These are phyloP conservation scores for Masticophis lateralis DNA, from an alignment of 2,797 vertebrate species.

Conservation along the genomic window DNA sequence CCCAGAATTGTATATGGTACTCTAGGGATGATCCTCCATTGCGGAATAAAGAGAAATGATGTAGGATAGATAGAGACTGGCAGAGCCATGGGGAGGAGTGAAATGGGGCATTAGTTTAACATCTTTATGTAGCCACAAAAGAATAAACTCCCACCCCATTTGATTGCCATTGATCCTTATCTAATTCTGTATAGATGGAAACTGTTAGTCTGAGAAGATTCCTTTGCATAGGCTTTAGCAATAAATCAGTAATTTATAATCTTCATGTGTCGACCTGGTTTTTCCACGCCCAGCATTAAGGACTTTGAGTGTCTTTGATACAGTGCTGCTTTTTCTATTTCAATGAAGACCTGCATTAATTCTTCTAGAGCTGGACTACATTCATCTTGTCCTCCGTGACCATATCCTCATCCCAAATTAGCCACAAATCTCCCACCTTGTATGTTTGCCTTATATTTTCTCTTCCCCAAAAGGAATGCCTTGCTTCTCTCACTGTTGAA, in stretches of 20 bases:
- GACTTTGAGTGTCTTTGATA: not conserved
- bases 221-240: not conserved
- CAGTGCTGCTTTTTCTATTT: not conserved
- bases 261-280: not conserved
- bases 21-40: not conserved
- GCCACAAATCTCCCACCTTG: not conserved
- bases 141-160: not conserved
- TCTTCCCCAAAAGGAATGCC: not conserved
- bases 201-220: not conserved
- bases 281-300: not conserved
- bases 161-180: not conserved
- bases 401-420: not conserved
- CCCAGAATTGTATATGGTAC: not conserved
- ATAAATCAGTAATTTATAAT: not conserved
- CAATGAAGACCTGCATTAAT: not conserved
- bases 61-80: not conserved
- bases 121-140: not conserved
- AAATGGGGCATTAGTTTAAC: not conserved
- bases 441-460: not conserved
- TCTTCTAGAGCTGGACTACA: not conserved
- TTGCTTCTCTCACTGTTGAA: not conserved
- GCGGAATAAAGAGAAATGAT: not conserved
- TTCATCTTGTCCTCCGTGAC: not conserved
- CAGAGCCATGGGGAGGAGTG: not conserved
- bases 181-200: not conserved